These are phyloP conservation scores for Corapipo altera DNA, from an alignment of 2,113 vertebrate species.

Conservation along the genomic window DNA sequence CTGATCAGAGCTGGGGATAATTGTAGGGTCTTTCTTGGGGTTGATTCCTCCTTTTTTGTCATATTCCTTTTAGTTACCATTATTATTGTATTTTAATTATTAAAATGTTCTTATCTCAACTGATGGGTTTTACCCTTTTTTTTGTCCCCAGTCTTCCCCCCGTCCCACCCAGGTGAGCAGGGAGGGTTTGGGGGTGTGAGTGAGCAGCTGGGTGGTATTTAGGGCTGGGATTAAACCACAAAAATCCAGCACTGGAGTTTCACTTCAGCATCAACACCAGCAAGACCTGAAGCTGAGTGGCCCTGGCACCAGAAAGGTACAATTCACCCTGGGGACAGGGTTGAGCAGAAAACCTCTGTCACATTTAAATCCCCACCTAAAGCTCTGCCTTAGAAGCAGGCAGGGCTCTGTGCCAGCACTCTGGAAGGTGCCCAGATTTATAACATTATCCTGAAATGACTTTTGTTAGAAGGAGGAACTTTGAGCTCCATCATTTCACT, in stretches of 20 bases:
- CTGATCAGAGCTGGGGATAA: background rate
- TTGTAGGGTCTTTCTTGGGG: background rate
- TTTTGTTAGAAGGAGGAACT: background rate
- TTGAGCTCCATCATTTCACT: background rate
- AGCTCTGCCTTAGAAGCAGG: background rate
- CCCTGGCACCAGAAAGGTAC: background rate
- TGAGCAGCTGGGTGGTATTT: background rate
- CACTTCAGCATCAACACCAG: background rate
- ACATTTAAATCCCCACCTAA: background rate
- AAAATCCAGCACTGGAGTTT: background rate
- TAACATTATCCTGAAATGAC: background rate
- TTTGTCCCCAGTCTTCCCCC: background rate
- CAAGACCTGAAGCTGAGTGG: background rate
- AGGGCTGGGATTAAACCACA: background rate
- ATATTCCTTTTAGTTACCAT: background rate
- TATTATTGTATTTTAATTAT: background rate
- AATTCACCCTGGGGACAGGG: background rate
- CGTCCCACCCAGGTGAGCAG: background rate
- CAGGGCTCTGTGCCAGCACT: background rate
- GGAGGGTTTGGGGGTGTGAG: background rate
- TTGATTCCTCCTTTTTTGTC: background rate
- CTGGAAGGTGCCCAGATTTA: background rate
- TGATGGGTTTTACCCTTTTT: background rate
- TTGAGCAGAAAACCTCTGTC: background rate
- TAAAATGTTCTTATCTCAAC: background rate